phyloP scores from a whole-genome alignment of 2,113 vertebrate species.

The Podilymbus podiceps region DNA sequence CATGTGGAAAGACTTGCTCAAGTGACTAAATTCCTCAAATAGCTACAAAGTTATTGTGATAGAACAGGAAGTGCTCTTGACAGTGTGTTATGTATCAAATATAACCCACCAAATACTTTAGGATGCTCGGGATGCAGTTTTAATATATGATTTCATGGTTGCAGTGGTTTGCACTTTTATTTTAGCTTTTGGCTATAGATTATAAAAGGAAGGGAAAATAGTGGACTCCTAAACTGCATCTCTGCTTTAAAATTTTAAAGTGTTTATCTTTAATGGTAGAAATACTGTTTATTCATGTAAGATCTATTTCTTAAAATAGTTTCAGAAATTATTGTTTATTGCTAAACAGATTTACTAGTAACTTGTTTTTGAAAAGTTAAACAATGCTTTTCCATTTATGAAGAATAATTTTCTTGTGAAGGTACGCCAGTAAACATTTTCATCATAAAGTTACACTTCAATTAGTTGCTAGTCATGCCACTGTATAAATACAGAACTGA shows the following conservation, averaged over 20 bases:
- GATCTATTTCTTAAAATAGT: background rate
- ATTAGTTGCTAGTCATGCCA: background rate
- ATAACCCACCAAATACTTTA: background rate
- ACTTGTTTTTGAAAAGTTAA: background rate
- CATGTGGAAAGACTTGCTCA: background rate
- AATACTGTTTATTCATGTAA: background rate
- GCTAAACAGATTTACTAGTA: background rate
- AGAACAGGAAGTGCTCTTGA: constrained; percentile 16
- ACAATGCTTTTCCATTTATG: background rate
- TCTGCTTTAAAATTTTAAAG: background rate
- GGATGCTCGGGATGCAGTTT: background rate
- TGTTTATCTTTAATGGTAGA: background rate
- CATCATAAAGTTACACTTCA: background rate
- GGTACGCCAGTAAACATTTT: background rate
- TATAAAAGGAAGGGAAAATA: background rate
- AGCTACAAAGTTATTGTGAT: constrained; percentile 33
- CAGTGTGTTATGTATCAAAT: background rate
- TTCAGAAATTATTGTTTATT: background rate
- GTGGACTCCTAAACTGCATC: background rate
- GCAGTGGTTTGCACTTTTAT: background rate
- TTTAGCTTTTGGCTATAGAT: background rate
- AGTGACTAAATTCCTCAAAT: constrained; percentile 47
- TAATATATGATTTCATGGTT: background rate
- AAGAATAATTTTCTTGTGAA: background rate
- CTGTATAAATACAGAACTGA: background rate